Evolutionary conservation across 37 sponge, comb jelly and placozoan species (phyloP).

Genomic region (Aplysina aerophoba): DNA sequence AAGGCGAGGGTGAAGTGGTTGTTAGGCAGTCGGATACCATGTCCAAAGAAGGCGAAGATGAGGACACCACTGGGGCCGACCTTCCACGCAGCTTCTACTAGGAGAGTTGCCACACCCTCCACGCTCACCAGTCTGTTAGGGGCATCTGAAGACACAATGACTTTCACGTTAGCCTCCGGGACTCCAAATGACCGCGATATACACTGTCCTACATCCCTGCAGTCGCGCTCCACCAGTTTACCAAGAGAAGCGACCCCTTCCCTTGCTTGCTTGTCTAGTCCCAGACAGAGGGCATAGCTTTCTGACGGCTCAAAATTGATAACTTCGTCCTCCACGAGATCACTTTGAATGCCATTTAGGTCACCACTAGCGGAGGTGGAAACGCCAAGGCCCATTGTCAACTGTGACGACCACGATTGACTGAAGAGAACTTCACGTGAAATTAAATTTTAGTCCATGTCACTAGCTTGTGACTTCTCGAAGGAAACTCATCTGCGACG

Average conservation of each 20-base stretch:
- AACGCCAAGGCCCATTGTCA: too few relatives aligned
- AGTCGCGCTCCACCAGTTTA: constrained; percentile 5
- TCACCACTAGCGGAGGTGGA: too few relatives aligned
- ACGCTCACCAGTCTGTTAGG: constrained; percentile 10
- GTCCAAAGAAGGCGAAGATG: constrained; percentile 73
- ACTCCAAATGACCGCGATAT: constrained; percentile 19
- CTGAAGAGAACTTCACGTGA: too few relatives aligned
- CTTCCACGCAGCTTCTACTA: constrained; percentile 49
- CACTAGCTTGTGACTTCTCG: too few relatives aligned
- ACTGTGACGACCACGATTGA: too few relatives aligned
- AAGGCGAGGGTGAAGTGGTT: not conserved
- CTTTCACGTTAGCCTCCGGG: constrained; percentile 10
- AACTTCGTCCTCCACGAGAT: not conserved
- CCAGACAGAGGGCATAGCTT: constrained; percentile 61
- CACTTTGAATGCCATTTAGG: too few relatives aligned
- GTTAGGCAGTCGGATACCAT: constrained; percentile 43
- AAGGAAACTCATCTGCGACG: too few relatives aligned
- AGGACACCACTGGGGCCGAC: constrained; percentile 59
- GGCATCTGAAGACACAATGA: constrained; percentile 1
- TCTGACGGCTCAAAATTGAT: constrained; percentile 52
- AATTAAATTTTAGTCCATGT: too few relatives aligned
- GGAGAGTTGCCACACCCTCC: constrained; percentile 49
- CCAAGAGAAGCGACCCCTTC: constrained; percentile 9
- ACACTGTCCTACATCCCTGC: not conserved
- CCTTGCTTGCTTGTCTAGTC: constrained; percentile 60